Conservation (phyloP, 2,797 vertebrate species). For the Iguana delicatissima region DNA sequence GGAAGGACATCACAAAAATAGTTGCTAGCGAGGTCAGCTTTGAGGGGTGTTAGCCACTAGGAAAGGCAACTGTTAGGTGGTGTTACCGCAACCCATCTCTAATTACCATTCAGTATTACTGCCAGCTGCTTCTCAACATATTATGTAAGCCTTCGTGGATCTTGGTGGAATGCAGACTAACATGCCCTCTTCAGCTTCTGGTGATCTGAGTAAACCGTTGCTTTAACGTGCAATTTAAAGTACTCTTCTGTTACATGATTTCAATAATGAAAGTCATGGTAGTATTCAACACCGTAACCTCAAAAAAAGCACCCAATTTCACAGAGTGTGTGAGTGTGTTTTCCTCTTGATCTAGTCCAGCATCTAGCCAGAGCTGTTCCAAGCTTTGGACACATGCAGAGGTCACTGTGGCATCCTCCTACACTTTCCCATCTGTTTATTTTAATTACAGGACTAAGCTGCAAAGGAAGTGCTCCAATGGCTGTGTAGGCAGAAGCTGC, state of each 20-base stretch:
- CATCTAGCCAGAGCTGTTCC: constrained; percentile 38
- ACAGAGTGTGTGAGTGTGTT: constrained; percentile 43
- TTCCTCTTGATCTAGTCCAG: constrained; percentile 34
- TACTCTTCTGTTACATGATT: constrained; percentile 47
- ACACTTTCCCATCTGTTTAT: constrained; percentile 26
- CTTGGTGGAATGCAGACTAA: constrained; percentile 32
- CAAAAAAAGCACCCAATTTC: neutral
- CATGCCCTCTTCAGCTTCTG: constrained; percentile 32
- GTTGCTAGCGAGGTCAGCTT: constrained; percentile 63
- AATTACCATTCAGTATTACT: constrained; percentile 53
- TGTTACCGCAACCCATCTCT: constrained; percentile 7
- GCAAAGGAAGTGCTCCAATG: constrained; percentile 33
- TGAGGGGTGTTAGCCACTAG: constrained; percentile 51
- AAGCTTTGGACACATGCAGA: neutral
- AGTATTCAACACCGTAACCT: neutral
- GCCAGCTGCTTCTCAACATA: constrained; percentile 35
- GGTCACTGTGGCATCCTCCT: neutral
- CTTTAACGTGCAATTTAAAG: constrained; percentile 34
- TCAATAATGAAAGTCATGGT: constrained; percentile 41
- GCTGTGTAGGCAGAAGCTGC: constrained; percentile 51
- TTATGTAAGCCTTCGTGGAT: constrained; percentile 32
- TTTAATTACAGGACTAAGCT: constrained; percentile 19
- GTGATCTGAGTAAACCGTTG: constrained; percentile 27
- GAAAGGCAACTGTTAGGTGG: constrained; percentile 23
- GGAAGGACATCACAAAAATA: constrained; percentile 62